Evolutionary conservation across 1,140 invertebrate genomes (phyloP).

Genomic region (Watersipora subatra): DNA sequence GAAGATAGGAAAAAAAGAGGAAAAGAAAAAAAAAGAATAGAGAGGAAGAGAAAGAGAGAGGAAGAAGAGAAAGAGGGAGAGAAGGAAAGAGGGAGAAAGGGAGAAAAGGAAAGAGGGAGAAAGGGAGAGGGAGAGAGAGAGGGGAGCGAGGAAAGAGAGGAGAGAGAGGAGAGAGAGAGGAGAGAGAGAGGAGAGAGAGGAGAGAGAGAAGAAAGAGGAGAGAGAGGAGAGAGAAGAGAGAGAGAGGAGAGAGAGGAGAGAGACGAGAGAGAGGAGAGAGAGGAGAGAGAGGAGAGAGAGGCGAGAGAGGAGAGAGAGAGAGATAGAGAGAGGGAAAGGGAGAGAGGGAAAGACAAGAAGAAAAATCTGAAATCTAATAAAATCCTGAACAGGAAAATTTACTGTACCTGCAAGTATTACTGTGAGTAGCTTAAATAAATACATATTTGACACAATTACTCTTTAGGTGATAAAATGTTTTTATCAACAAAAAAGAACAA

Average conservation of each 20-base stretch:
- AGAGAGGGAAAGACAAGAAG: not conserved
- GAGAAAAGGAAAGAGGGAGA: constrained; percentile 6
- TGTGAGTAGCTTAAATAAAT: not conserved
- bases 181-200: not conserved
- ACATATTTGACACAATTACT: not conserved
- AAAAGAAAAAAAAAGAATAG: not conserved
- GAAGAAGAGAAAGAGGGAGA: constrained; percentile 15
- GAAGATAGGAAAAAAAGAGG: not conserved
- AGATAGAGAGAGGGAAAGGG: not conserved
- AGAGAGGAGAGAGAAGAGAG: not conserved
- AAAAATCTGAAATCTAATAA: not conserved
- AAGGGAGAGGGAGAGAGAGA: not conserved
- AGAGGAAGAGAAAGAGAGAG: not conserved
- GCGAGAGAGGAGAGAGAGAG: no score
- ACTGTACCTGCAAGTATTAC: no score
- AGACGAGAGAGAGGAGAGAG: no score
- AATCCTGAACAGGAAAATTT: not conserved
- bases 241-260: not conserved
- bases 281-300: no score
- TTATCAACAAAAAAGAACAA: not conserved
- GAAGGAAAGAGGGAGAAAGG: constrained; percentile 14
- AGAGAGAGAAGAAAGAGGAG: not conserved
- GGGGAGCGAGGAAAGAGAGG: no score
- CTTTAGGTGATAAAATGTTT: not conserved
- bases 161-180: constrained; percentile 5